Conservation (phyloP, 2,888 invertebrate species). For the Creontiades dilutus region DNA sequence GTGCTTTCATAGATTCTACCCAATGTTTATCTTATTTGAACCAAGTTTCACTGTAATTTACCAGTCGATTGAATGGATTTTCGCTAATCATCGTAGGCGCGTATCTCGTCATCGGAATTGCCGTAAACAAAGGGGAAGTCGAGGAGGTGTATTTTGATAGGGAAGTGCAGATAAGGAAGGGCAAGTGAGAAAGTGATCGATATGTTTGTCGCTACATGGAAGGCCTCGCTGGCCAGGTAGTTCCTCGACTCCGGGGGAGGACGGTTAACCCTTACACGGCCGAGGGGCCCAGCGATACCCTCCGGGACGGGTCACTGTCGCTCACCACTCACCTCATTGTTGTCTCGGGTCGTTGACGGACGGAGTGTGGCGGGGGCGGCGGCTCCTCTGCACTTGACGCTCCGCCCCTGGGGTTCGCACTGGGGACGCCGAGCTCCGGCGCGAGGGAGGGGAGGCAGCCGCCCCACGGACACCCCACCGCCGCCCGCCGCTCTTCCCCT, state of each 20-base stretch:
- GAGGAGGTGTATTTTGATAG: conserved; percentile 33
- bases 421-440: conserved; percentile 43
- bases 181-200: conserved; percentile 37
- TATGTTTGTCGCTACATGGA: conserved; percentile 53
- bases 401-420: conserved; percentile 62
- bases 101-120: not conserved
- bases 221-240: not conserved
- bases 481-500: conserved; percentile 5
- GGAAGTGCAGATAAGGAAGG: conserved; percentile 47
- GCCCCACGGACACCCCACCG: not conserved
- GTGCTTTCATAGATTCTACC: too few relatives aligned
- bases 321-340: conserved; percentile 49
- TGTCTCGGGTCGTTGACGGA: conserved; percentile 27
- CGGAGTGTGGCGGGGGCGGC: conserved; percentile 42
- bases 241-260: not conserved
- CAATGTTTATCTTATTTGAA: too few relatives aligned
- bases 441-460: conserved; percentile 14
- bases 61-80: too few relatives aligned
- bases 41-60: too few relatives aligned
- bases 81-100: too few relatives aligned
- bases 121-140: not conserved
- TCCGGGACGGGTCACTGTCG: not conserved
- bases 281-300: too few relatives aligned
- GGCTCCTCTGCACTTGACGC: not conserved
- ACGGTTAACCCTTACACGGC: too few relatives aligned